Base-by-base conservation (phyloP, 2,888 invertebrate species). In the Macaria liturata region DNA sequence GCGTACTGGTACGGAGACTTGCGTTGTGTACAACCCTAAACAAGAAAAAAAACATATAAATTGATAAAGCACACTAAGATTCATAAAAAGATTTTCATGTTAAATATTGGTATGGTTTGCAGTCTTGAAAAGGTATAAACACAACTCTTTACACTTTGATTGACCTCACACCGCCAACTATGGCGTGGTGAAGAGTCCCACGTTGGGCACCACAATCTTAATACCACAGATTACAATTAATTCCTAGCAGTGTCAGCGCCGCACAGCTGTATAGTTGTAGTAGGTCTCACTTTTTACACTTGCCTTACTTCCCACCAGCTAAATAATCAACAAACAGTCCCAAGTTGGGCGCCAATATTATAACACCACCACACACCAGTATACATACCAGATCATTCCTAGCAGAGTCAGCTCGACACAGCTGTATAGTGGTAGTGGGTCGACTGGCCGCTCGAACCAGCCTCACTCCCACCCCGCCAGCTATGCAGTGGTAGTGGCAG, bases 1-100 rank as follows among this genome's bases (percentile, higher is more conserved):
- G 97, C 96, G 76, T 95, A 95, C 71, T 97, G 96, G 62, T 95
- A 95, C 0, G 96, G 94, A 0, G 95, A 93, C 74, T 95, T 95
- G 32, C 94, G 84, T 70, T 94, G 92, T 1, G 93, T 92, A 71
- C 95, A 95, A 32, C 94, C 94, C 95, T 95, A 81, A 42, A 86
- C 84, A 50, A 37, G 81, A n/a, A n/a, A n/a, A n/a, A n/a, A 42
- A 37, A 4, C 4, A 3, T 6, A 37, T 4, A n/a, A n/a, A 37
- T 37, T 37, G 7, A 37, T 37, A 6, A 37, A 37, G 7, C 3
- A 37, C 34, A 37, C n/a, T n/a, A 37, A 37, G 20, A 20, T n/a
- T n/a, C 1, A 20, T 20, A 1, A 37, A 37, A 1, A 7, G 34
- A 4, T 37, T 37, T 37, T 37, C n/a, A 6, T 37, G 1, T 37